These are phyloP conservation scores for Delphinapterus leucas DNA, from an alignment of 2,113 vertebrate genomes.

Conservation along the genomic window DNA sequence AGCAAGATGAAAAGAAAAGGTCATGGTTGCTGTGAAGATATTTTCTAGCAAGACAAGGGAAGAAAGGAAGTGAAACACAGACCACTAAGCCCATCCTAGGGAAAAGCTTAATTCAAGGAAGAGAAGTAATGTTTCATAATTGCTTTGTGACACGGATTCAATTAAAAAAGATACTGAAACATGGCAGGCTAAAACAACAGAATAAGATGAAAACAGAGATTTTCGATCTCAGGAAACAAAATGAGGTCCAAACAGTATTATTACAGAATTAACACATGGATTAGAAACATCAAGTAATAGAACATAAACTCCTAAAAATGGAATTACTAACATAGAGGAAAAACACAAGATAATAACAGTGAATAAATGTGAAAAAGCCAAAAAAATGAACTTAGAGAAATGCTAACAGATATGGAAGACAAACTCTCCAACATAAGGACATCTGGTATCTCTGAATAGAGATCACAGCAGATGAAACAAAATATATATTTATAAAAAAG, in stretches of 20 bases:
- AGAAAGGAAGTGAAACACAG: neutral
- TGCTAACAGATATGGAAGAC: constrained; percentile 9
- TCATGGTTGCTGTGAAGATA: neutral
- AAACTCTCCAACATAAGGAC: neutral
- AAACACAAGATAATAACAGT: neutral
- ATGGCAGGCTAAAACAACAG: neutral
- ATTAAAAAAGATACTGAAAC: neutral
- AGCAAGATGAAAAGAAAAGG: neutral
- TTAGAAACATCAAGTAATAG: neutral
- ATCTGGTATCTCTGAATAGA: neutral
- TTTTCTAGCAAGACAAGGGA: neutral
- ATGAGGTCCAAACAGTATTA: neutral
- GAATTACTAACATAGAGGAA: neutral
- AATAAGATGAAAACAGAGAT: neutral
- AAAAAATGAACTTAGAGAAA: neutral
- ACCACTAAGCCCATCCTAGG: neutral
- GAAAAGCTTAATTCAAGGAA: neutral
- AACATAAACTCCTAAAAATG: neutral
- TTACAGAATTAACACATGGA: neutral
- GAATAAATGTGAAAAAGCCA: neutral
- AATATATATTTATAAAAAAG: neutral
- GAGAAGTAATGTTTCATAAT: neutral
- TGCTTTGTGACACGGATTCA: neutral
- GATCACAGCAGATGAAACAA: neutral
- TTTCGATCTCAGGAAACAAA: neutral